Percentiles rank a stretch among this genome's conserved stretches.
Evolutionary conservation across 2,888 invertebrate species (phyloP).

Genomic region (Sinhomidia bicolor): DNA sequence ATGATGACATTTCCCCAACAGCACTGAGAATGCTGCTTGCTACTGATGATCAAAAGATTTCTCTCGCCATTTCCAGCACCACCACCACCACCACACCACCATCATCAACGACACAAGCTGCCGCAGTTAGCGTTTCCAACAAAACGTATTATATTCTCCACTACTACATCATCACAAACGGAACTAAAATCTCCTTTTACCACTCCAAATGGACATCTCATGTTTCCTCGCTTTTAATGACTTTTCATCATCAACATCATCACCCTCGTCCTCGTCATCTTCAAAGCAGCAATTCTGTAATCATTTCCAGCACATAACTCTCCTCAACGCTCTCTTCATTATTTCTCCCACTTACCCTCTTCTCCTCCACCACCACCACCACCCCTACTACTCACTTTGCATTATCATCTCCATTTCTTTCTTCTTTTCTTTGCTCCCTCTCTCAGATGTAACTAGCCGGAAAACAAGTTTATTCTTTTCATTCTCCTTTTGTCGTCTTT

Average conservation of each 20-base stretch:
- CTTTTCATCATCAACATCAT: conserved; percentile 22
- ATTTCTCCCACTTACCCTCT: too few relatives aligned
- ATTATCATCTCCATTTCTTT: not conserved
- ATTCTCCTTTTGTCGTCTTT: not conserved
- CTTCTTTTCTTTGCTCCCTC: too few relatives aligned
- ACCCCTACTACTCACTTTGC: not conserved
- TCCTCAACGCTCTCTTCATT: not conserved
- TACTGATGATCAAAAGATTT: conserved; percentile 44
- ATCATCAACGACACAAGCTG: too few relatives aligned
- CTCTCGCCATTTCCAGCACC: conserved; percentile 27
- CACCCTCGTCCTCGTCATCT: not conserved
- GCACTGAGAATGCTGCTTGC: too few relatives aligned
- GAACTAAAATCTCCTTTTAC: not conserved
- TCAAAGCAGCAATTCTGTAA: not conserved
- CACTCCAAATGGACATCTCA: conserved; percentile 51
- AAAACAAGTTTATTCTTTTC: not conserved
- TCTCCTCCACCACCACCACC: not conserved
- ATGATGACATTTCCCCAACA: not conserved
- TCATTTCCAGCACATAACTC: not conserved
- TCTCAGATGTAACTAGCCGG: not conserved
- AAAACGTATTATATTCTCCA: too few relatives aligned
- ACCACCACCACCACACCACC: too few relatives aligned
- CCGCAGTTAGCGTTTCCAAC: too few relatives aligned
- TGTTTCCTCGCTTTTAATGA: conserved; percentile 46
- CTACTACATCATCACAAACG: too few relatives aligned